A percentile compares a stretch with the other conserved stretches of the same genome.
These are phyloP conservation scores for Elysia chlorotica DNA, from an alignment of 1,140 invertebrate species.

Conservation along the genomic window DNA sequence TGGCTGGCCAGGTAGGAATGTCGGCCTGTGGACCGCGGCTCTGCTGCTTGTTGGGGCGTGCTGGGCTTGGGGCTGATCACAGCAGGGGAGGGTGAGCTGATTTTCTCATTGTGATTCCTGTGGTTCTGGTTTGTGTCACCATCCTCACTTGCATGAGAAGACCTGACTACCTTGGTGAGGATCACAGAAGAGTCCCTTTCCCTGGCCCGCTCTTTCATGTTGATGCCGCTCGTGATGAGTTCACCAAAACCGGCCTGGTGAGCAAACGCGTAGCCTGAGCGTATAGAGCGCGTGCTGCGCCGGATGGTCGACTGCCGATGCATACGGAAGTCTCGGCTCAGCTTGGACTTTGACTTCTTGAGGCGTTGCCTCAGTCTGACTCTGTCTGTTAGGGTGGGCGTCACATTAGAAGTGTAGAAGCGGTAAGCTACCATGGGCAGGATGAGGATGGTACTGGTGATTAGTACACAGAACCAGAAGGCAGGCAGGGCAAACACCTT, in stretches of 20 bases:
- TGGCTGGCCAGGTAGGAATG: too few relatives aligned
- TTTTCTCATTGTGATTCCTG: too few relatives aligned
- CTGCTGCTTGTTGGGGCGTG: too few relatives aligned
- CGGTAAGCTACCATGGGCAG: conserved; percentile 93
- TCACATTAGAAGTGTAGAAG: conserved; percentile 57
- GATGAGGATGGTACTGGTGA: conserved; percentile 85
- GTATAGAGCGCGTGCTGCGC: conserved; percentile 78
- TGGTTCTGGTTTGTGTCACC: too few relatives aligned
- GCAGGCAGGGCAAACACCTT: conserved; percentile 69
- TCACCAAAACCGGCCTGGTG: conserved; percentile 96
- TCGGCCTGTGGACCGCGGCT: too few relatives aligned
- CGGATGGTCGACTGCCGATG: conserved; percentile 79
- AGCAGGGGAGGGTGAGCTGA: too few relatives aligned
- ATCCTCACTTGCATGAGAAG: too few relatives aligned
- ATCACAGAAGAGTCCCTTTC: conserved; percentile 30
- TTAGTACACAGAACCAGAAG: conserved; percentile 93
- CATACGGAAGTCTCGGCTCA: conserved; percentile 75
- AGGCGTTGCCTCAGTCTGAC: conserved; percentile 80
- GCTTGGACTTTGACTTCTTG: conserved; percentile 66
- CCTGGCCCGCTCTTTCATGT: conserved; percentile 71
- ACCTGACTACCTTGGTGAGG: conserved; percentile 40
- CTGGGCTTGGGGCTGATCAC: too few relatives aligned
- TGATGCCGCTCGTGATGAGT: conserved; percentile 96
- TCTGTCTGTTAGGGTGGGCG: conserved; percentile 89
- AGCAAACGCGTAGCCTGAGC: conserved; percentile 98